Base-by-base conservation (phyloP, 2,888 invertebrate genomes). In the Philonicus albiceps region DNA sequence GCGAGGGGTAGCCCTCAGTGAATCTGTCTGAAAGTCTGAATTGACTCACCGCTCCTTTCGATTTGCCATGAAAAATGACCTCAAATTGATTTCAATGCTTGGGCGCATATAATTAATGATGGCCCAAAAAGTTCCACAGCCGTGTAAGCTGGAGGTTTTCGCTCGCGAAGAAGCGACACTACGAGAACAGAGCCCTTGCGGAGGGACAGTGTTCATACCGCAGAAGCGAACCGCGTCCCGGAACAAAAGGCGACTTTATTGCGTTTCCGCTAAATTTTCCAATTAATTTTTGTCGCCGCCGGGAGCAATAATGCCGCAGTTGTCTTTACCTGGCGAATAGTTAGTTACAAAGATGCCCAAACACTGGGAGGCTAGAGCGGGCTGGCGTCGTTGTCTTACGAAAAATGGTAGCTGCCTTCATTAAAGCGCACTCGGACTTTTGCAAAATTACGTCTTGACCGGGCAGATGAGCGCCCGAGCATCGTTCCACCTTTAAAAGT, bases 11-110 rank as follows among this genome's bases (percentile, higher is more conserved):
- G 74, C n/a, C 7, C 74, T 74, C 30, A n/a, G 31, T 73, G 73
- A 73, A 74, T 74, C 74, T 31, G 34, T 34, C 74, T 74, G 78
- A 81, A n/a, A 81, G 31, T n/a, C 74, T 74, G 78, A 81, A 81
- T 81, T 64, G 64, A 40, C 78, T 64, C 30, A 43, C 74, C 73
- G 37, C 78, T 86, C 27, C 49, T 76, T 74, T 78, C 31, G 81
- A 81, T 85, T n/a, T 87, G 88, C 85, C 87, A 88, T 88, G 88
- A 88, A 88, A 88, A 88, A 88, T 88, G 88, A 88, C 88, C 87
- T 88, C 87, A 86, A 87, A 88, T 86, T 87, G 87, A 87, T 88
- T 88, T 87, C 87, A 88, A 88, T 88, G 86, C 86, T 85, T 86
- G 19, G 84, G 75, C 87, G 87, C 86, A 87, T 87, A 88, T 87